Evolutionary conservation across 2,113 vertebrate genomes (phyloP), one percentile per base, ranked within the genome.

Genomic region (Plotosus lineatus): DNA sequence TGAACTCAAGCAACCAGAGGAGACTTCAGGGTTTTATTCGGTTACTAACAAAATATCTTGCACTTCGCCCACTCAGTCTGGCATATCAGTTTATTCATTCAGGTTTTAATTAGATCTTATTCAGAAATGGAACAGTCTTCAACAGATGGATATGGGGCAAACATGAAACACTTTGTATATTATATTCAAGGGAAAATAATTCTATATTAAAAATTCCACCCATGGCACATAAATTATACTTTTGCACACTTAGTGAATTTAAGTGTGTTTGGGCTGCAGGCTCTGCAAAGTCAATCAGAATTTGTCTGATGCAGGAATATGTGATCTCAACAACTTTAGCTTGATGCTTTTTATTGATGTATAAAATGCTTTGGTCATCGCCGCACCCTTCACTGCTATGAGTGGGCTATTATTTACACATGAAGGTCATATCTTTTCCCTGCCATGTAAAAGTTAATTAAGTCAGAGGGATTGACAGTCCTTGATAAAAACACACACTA

Each of bases 351-450:
- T 84, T 61, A 71, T 44, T 73, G 81, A 19, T 28, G 8, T 17
- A 36, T 36, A 33, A 55, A 40, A 79, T 53, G 63, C 28, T 28
- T 23, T 53, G 61, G 28, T n/a, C 55, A 85, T 61, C 40, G 82
- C 40, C 63, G 71, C 75, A 86, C 78, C 83, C 84, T 77, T 51
- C 50, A 46, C 75, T 71, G 60, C 72, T 68, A 82, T 88, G 77
- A 79, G 46, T 40, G 31, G 68, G 78, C 84, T 87, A 86, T 87
- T 91, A 89, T 92, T 92, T 90, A 91, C 86, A 91, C 75, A 83
- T 86, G 87, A 92, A 93, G 92, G 93, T 92, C 91, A 92, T 84
- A 89, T 90, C 84, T 88, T 83, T 83, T 72, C 79, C 75, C 68
- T 69, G 46, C 87, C 42, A 68, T 85, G 82, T 83, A 79, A 82